These are phyloP conservation scores for Rhea pennata DNA, from an alignment of 2,113 vertebrate species.

Conservation along the genomic window DNA sequence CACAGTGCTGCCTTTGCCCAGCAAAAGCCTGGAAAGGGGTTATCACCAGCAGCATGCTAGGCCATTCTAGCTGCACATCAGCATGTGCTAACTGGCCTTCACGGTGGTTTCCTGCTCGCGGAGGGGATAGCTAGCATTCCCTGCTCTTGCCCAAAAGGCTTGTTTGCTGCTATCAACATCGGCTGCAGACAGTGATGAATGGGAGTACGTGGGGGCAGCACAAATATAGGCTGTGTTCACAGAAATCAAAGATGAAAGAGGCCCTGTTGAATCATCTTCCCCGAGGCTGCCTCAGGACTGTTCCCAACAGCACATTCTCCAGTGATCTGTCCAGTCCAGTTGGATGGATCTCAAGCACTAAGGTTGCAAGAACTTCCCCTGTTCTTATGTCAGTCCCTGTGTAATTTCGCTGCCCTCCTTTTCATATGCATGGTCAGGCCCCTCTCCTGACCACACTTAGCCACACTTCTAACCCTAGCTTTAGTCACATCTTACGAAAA, in stretches of 20 bases:
- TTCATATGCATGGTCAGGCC: rapidly evolving
- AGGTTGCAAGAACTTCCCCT: background rate
- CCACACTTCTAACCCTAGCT: background rate
- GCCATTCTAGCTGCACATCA: background rate
- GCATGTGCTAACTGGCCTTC: background rate
- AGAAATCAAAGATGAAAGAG: background rate
- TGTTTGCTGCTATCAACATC: rapidly evolving
- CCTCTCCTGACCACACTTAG: background rate
- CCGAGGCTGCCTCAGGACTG: background rate
- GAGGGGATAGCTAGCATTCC: background rate
- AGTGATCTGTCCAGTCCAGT: background rate
- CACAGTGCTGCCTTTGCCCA: background rate
- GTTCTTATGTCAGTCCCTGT: background rate
- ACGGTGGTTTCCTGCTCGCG: rapidly evolving
- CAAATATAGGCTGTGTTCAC: background rate
- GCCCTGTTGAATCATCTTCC: background rate
- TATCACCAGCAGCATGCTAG: rapidly evolving
- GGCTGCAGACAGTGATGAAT: background rate
- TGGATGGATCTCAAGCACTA: background rate
- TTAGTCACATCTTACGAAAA: background rate
- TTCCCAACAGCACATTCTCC: background rate
- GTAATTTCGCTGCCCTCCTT: background rate
- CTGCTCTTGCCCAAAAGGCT: background rate
- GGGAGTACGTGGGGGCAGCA: slow-evolving; percentile 5
- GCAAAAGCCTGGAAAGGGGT: background rate